Base-by-base conservation (phyloP, 2,888 invertebrate genomes). In the Dryobotodes eremita region DNA sequence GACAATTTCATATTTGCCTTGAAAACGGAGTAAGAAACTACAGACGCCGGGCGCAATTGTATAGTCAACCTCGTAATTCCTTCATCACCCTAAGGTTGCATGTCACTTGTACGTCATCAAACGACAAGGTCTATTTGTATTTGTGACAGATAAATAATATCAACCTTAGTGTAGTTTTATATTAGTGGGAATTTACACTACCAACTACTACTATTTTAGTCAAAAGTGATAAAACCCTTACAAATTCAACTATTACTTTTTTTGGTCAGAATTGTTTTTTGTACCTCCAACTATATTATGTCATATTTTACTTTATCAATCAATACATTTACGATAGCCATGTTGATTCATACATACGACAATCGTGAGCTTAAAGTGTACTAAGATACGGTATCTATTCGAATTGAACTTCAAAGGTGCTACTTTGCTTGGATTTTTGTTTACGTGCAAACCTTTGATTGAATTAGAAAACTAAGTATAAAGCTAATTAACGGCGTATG, bases 1-100 rank as follows among this genome's bases (percentile, higher is more conserved):
- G 48, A 10, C 64, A 65, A 53, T 55, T 48, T 66, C 17, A 31
- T 53, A 42, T 74, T 82, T 73, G 36, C 36, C 15, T 62, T 79
- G 23, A 36, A 26, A 31, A 31, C 8, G 5, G 36, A 20, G 15
- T 36, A 26, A 65, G 10, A 20, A 50, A 15, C 50, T 31, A 2
- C 15, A 20, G 8, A 20, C n/a, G 53, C 46, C 23, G n/a, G 7
- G 17, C 23, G 6, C 17, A 0, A 15, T 17, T 53, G 68, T 31
- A 17, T 23, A 55, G 23, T 55, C 15, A 8, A 31, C 15, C 15
- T 31, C 15, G 23, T 23, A 15, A 5, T 55, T 53, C 6, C 23
- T 8, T 8, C 15, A 50, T 15, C 53, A 15, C 20, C 23, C 5
- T 68, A 8, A 4, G 10, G 8, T 69, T 17, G 31, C 31, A 23